Percentiles rank a stretch among this genome's conserved stretches.
Conservation (phyloP, 2,113 vertebrate species). For the Ictalurus punctatus region DNA sequence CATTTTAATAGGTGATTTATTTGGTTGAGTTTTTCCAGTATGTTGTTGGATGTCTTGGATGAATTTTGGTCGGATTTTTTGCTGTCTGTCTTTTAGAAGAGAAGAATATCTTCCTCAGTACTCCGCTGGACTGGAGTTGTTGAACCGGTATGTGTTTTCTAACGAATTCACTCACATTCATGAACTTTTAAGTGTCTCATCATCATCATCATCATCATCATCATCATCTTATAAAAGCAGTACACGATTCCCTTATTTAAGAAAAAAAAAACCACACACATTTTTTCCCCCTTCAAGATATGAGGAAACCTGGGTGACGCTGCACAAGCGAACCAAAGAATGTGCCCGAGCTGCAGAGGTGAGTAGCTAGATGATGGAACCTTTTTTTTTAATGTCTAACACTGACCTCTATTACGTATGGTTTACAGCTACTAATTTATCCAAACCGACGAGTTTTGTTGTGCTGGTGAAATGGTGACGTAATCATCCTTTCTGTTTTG, state of each 20-base stretch:
- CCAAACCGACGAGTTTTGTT: background rate
- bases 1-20: background rate
- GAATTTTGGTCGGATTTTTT: constrained; percentile 10
- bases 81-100: constrained; percentile 44
- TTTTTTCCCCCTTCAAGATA: constrained; percentile 68
- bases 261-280: background rate
- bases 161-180: background rate
- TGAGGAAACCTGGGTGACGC: constrained; percentile 83
- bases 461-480: background rate
- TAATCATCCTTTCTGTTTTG: background rate
- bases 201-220: background rate
- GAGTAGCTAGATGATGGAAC: constrained; percentile 20
- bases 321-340: constrained; percentile 83
- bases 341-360: constrained; percentile 83
- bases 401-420: background rate
- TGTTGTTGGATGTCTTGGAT: background rate
- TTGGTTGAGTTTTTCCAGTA: background rate
- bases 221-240: background rate
- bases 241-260: background rate
- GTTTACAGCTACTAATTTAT: background rate
- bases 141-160: constrained; percentile 46
- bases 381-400: background rate
- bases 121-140: constrained; percentile 57
- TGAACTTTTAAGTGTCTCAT: background rate
- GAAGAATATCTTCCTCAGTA: constrained; percentile 52